phyloP scores from a whole-genome alignment of 1,140 invertebrate species.

The Leptinotarsa texana region DNA sequence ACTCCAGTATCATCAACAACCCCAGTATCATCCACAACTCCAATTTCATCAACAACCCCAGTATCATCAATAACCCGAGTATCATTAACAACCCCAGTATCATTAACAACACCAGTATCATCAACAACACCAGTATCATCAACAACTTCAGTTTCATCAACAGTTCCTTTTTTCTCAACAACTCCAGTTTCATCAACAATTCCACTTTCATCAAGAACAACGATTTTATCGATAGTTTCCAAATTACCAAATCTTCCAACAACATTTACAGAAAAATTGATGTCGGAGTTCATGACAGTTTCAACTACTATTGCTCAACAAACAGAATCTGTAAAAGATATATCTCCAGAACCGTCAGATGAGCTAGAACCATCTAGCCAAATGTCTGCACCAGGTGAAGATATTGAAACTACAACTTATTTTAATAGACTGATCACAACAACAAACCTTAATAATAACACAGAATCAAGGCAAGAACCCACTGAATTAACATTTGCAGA shows the following conservation, averaged over 20 bases:
- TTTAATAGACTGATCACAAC: background rate
- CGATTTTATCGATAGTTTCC: too few relatives aligned
- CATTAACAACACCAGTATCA: too few relatives aligned
- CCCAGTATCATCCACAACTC: too few relatives aligned
- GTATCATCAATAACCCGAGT: too few relatives aligned
- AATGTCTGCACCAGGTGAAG: slow-evolving; percentile 23
- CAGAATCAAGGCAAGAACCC: background rate
- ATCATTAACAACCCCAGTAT: too few relatives aligned
- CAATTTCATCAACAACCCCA: too few relatives aligned
- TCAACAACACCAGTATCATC: too few relatives aligned
- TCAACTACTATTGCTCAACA: background rate
- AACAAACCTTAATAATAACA: background rate
- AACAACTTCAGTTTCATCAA: too few relatives aligned
- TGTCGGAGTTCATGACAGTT: background rate
- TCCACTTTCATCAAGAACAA: too few relatives aligned
- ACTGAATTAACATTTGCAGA: background rate
- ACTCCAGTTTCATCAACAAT: too few relatives aligned
- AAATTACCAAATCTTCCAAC: background rate
- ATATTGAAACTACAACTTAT: slow-evolving; percentile 21
- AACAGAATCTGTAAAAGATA: background rate
- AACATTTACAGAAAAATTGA: background rate
- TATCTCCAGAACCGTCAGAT: background rate
- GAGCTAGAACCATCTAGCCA: background rate
- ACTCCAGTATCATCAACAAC: too few relatives aligned
- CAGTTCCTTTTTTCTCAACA: too few relatives aligned